Percentiles rank a stretch among this genome's conserved stretches.
Evolutionary conservation across 2,888 invertebrate genomes (phyloP).

Genomic region (Cheilosia vernalis): DNA sequence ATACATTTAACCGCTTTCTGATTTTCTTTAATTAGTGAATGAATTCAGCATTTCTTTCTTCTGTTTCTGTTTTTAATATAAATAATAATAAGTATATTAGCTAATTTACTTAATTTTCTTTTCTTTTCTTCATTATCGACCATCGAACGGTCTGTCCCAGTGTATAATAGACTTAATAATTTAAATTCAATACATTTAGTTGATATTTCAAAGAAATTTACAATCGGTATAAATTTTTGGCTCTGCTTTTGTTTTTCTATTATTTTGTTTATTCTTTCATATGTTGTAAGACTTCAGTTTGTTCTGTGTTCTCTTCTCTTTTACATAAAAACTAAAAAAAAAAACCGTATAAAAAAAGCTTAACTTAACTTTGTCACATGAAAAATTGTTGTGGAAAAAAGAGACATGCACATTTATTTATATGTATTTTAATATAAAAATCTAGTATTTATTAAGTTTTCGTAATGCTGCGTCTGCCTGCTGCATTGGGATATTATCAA

Average conservation of each 20-base stretch:
- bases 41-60: slow-evolving; percentile 61
- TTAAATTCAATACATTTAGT: slow-evolving; percentile 66
- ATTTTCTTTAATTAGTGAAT: slow-evolving; percentile 64
- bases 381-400: slow-evolving; percentile 54
- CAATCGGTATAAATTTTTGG: slow-evolving; percentile 66
- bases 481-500: slow-evolving; percentile 63
- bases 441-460: slow-evolving; percentile 70
- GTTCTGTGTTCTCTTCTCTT: slow-evolving; percentile 17
- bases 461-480: slow-evolving; percentile 49
- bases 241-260: slow-evolving; percentile 32
- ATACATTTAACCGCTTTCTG: slow-evolving; percentile 65
- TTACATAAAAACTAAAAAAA: slow-evolving; percentile 52
- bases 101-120: slow-evolving; percentile 56
- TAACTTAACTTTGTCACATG: slow-evolving; percentile 68
- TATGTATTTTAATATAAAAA: slow-evolving; percentile 66
- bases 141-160: slow-evolving; percentile 21
- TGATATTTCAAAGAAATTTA: slow-evolving; percentile 73
- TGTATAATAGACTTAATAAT: slow-evolving; percentile 67
- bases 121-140: slow-evolving; percentile 44
- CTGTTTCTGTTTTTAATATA: slow-evolving; percentile 56
- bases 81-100: slow-evolving; percentile 74
- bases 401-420: slow-evolving; percentile 68
- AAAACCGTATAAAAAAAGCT: slow-evolving; percentile 66
- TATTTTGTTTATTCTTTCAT: slow-evolving; percentile 23
- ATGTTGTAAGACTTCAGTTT: slow-evolving; percentile 15